Evolutionary conservation across 1,140 invertebrate genomes (phyloP).

Genomic region (Steinernema khuongi): DNA sequence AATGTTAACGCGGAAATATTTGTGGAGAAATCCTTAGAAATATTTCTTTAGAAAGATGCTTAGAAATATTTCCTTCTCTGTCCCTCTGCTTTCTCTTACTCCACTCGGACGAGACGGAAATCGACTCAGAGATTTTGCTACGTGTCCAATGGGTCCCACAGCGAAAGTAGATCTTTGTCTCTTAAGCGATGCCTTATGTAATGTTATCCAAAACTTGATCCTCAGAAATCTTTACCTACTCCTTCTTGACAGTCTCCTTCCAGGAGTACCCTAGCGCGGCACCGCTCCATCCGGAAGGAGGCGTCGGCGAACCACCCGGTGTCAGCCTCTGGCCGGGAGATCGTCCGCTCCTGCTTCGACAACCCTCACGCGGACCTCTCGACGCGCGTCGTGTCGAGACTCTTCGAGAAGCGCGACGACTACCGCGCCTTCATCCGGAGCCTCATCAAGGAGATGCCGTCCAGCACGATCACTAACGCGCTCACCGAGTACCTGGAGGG

Average conservation of each 20-base stretch:
- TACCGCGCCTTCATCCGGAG: constrained; percentile 45
- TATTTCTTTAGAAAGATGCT: too few species aligned
- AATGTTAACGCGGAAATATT: too few species aligned
- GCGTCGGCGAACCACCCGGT: constrained; percentile 41
- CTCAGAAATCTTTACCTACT: background rate
- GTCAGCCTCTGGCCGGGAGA: constrained; percentile 41
- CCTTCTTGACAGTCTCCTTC: background rate
- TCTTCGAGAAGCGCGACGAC: constrained; percentile 50
- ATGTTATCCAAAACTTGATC: background rate
- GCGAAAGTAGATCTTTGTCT: too few species aligned
- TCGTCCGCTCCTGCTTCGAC: constrained; percentile 52
- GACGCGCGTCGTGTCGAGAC: constrained; percentile 44
- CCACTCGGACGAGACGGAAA: too few species aligned
- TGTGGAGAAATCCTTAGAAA: too few species aligned
- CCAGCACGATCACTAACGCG: constrained; percentile 36
- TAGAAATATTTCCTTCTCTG: too few species aligned
- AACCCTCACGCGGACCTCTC: constrained; percentile 53
- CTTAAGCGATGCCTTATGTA: background rate
- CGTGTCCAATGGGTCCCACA: too few species aligned
- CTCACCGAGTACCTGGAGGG: constrained; percentile 50
- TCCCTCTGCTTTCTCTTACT: too few species aligned
- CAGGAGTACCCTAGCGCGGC: constrained; percentile 8
- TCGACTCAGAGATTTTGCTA: too few species aligned
- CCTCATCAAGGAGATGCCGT: constrained; percentile 50
- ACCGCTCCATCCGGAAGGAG: constrained; percentile 29